phyloP scores from a whole-genome alignment of 2,888 invertebrate genomes.

The Palloptera scutellata region DNA sequence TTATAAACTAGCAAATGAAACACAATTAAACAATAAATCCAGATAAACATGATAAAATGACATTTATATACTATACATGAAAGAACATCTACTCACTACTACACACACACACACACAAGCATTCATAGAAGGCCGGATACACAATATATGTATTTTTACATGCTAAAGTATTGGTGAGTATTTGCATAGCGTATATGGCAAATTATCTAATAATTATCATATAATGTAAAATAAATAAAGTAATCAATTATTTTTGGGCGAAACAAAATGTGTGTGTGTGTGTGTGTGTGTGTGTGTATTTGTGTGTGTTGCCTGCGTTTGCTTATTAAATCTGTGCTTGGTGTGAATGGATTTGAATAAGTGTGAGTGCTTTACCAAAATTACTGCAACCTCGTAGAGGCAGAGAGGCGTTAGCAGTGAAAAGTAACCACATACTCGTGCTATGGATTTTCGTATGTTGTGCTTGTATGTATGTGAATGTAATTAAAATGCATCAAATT shows the following conservation, averaged over 20 bases:
- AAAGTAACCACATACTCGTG: too few species aligned
- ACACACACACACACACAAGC: conserved; percentile 11
- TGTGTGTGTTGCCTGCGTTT: too few species aligned
- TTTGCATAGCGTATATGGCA: conserved; percentile 9
- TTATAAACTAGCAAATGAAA: not conserved
- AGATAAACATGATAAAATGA: conserved; percentile 2
- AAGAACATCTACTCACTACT: not conserved
- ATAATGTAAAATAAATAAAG: conserved; percentile 31
- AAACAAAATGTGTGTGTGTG: not conserved
- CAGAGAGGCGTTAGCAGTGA: too few species aligned
- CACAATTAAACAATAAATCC: not conserved
- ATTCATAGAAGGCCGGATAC: not conserved
- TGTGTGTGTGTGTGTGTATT: not conserved
- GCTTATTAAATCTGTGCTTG: too few species aligned
- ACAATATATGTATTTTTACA: not conserved
- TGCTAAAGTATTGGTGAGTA: not conserved
- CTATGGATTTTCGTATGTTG: not conserved
- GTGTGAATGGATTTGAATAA: too few species aligned
- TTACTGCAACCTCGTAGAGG: too few species aligned
- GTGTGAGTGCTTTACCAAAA: too few species aligned
- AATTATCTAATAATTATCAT: conserved; percentile 30
- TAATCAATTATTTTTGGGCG: conserved; percentile 26
- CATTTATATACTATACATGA: not conserved
- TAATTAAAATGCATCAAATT: too few species aligned
- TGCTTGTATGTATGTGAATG: not conserved